Conservation (phyloP, 2,888 invertebrate genomes). For the Drosophila imparisetae region DNA sequence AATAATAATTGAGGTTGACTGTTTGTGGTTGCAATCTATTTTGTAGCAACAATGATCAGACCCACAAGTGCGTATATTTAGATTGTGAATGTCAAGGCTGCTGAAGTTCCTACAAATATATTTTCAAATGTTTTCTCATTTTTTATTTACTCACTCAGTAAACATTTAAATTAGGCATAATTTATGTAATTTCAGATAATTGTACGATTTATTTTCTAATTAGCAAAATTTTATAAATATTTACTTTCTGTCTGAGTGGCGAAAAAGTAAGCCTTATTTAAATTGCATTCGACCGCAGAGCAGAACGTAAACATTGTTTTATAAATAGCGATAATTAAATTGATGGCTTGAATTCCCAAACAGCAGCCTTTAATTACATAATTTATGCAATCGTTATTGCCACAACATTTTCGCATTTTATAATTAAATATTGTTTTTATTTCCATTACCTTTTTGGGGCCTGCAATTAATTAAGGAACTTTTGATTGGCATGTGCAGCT, state of each 20-base stretch:
- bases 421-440: conserved; percentile 9
- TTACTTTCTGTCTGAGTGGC: conserved; percentile 22
- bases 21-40: not conserved
- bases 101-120: not conserved
- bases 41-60: not conserved
- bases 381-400: conserved; percentile 41
- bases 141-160: not conserved
- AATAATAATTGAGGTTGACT: not conserved
- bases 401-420: not conserved
- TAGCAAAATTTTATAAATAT: conserved; percentile 58
- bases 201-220: conserved; percentile 57
- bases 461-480: conserved; percentile 21
- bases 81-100: not conserved
- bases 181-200: conserved; percentile 39
- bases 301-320: conserved; percentile 3
- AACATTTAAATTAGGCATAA: not conserved
- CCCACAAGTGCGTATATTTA: not conserved
- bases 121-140: not conserved
- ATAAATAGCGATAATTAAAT: conserved; percentile 68
- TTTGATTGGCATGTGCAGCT: not conserved
- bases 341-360: conserved; percentile 36
- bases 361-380: conserved; percentile 46
- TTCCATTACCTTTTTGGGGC: not conserved
- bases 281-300: conserved; percentile 43
- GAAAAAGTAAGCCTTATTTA: conserved; percentile 26